Conservation (phyloP, 2,797 vertebrate genomes). For the Pantherophis alleghaniensis region DNA sequence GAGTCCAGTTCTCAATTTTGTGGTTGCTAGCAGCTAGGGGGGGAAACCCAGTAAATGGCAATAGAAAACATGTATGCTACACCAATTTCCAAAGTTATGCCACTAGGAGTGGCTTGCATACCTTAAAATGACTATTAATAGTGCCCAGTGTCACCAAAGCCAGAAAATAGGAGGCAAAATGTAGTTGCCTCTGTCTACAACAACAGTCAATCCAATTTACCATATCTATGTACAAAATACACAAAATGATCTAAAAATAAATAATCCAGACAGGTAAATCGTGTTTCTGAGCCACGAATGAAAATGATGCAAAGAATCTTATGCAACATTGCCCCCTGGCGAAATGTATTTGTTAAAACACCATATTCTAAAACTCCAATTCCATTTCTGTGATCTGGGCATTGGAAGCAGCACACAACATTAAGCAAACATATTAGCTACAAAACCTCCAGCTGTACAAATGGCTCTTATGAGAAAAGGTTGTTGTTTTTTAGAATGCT, state of each 20-base stretch:
- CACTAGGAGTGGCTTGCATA: not conserved
- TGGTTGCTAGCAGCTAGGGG: not conserved
- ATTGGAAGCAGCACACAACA: not conserved
- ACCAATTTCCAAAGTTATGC: not conserved
- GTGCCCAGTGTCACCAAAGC: not conserved
- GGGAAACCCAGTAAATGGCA: not conserved
- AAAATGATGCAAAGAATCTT: slow-evolving; percentile 37
- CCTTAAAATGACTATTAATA: not conserved
- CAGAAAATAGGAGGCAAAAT: not conserved
- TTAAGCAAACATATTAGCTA: not conserved
- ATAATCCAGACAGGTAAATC: not conserved
- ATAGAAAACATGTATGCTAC: not conserved
- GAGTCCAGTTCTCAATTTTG: not conserved
- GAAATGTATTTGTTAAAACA: slow-evolving; percentile 64
- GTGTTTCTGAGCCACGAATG: slow-evolving; percentile 36
- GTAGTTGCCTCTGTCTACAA: not conserved
- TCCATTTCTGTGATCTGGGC: not conserved
- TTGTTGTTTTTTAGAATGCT: not conserved
- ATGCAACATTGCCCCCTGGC: slow-evolving; percentile 76
- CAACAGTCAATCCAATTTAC: not conserved
- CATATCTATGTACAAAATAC: not conserved
- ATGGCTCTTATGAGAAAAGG: not conserved
- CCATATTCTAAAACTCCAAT: not conserved
- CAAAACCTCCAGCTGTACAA: not conserved
- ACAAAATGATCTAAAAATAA: not conserved